These are phyloP conservation scores for Uria lomvia DNA, from an alignment of 2,113 vertebrate species.

Conservation along the genomic window DNA sequence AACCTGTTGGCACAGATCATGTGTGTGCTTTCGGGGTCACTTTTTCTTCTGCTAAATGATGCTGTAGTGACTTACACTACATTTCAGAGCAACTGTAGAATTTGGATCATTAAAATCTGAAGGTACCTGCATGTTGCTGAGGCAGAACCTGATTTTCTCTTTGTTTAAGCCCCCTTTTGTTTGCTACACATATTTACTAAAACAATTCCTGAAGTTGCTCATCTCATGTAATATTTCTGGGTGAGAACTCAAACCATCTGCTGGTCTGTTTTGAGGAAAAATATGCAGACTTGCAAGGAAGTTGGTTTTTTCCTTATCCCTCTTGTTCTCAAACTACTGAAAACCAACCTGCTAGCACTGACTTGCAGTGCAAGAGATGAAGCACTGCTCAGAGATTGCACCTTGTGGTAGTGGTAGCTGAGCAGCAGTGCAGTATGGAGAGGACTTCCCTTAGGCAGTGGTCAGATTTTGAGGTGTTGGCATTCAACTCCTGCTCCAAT, in stretches of 20 bases:
- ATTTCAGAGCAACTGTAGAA: background rate
- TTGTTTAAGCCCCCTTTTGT: background rate
- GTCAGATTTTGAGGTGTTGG: background rate
- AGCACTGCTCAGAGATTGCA: fast-evolving
- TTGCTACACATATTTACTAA: background rate
- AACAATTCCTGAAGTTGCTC: background rate
- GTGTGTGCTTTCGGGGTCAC: fast-evolving
- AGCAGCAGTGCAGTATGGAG: background rate
- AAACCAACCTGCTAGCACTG: background rate
- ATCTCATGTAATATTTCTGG: background rate
- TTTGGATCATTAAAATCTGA: background rate
- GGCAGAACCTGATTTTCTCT: background rate
- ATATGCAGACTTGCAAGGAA: background rate
- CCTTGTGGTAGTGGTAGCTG: background rate
- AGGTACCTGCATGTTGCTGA: background rate
- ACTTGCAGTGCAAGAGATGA: background rate
- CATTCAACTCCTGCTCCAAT: background rate
- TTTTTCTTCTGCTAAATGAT: background rate
- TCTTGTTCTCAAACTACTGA: background rate
- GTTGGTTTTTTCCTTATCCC: background rate
- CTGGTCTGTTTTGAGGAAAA: background rate
- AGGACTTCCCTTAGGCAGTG: background rate
- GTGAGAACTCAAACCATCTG: background rate
- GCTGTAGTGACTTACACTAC: background rate
- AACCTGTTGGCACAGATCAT: background rate